Evolutionary conservation across 2,113 vertebrate species (phyloP), one percentile per base, ranked within the genome.

Genomic region (Uria aalge): DNA sequence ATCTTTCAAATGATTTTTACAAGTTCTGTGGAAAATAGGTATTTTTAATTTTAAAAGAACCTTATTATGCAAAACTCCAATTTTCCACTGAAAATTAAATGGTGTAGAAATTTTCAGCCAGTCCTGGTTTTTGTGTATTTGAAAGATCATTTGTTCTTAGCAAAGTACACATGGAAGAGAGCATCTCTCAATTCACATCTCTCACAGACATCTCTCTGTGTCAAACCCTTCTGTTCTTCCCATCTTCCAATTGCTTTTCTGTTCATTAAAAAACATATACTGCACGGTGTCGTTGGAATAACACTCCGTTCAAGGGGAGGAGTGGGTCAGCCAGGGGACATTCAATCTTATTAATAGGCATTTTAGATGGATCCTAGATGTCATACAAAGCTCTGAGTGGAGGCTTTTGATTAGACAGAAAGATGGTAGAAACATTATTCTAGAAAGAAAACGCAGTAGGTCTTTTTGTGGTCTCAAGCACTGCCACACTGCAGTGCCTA

Each of bases 1-100:
- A 1, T 0, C 1, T 64, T 82, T 79, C 3, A 32, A 69, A 43
- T 6, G 0, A 11, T 34, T 62, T 89, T 92, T 43, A 14, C 9
- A 34, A 73, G 34, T 57, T 89, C 7, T 52, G 15, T 72, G 13
- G 5, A 88, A 83, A 75, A 34, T 6, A 40, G 0, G 0, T 32
- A 6, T 13, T 75, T 85, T 75, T 32, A 47, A 47, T 69, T 86
- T 83, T 27, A 41, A n/a, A 91, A 13, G 8, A 80, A 2, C 0
- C 6, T 83, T 85, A 57, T 32, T 76, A 26, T 34, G 22, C 4
- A 80, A 73, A 95, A 48, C 14, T 64, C 29, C 9, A 24, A 6
- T 48, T 69, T 94, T 79, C 26, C 26, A 67, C 38, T 79, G 66
- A 79, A 94, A 79, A 78, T 8, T 4, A 75, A 53, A 1, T 52